phyloP scores from a whole-genome alignment of 2,797 vertebrate genomes.

The Babyrousa celebensis region DNA sequence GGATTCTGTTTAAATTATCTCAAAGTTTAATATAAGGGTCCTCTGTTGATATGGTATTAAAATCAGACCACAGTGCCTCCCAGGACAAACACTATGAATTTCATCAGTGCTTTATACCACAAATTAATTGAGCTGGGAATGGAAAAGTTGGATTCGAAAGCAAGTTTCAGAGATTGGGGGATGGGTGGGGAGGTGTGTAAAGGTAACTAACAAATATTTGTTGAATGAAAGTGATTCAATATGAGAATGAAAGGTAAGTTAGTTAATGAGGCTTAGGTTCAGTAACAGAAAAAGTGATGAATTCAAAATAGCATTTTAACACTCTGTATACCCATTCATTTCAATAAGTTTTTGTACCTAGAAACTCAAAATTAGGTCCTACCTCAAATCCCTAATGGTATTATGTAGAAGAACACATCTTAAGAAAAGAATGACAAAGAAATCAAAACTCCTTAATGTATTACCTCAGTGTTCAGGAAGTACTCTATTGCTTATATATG shows the following conservation, averaged over 20 bases:
- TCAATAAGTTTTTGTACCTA: neutral
- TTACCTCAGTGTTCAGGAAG: neutral
- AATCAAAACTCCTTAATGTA: neutral
- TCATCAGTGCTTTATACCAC: neutral
- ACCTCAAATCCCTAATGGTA: neutral
- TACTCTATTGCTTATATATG: neutral
- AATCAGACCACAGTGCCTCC: neutral
- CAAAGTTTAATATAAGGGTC: neutral
- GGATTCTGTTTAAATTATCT: neutral
- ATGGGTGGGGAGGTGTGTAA: neutral
- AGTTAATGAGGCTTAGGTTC: neutral
- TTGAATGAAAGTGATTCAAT: conserved; percentile 4
- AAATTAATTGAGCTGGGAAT: neutral
- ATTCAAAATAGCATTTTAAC: conserved; percentile 22
- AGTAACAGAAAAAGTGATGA: neutral
- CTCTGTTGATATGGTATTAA: neutral
- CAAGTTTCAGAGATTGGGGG: neutral
- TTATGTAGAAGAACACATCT: neutral
- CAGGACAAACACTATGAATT: neutral
- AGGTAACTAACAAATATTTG: neutral
- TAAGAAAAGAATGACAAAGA: conserved; percentile 14
- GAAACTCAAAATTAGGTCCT: neutral
- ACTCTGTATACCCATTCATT: neutral
- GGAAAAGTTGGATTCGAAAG: neutral
- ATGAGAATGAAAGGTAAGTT: neutral